Evolutionary conservation across 1,140 invertebrate genomes (phyloP), one percentile per base, ranked within the genome.

Genomic region (Ips nitidus): DNA sequence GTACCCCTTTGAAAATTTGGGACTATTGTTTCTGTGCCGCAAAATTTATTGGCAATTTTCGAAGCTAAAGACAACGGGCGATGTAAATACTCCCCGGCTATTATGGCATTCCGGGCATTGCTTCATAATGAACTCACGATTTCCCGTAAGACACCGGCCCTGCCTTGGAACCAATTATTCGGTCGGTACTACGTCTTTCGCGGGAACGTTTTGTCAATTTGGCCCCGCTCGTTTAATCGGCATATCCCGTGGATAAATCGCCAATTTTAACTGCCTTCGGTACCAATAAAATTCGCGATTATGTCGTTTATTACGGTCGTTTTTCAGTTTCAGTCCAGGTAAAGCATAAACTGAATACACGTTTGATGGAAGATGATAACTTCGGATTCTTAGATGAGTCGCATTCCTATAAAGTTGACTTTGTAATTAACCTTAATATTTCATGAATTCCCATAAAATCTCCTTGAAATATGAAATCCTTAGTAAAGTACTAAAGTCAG

Each of bases 111-210:
- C 41, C 22, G 22, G 41, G 5, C 58, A 60, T 60, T 60, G 41
- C 58, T 62, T 40, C 22, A 38, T 62, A 62, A 62, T 62, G 43
- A 62, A 62, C 43, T 50, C 60, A 62, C 60, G 60, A 62, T 62
- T 62, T 62, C 43, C 22, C 60, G 43, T 62, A 50, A 62, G 2
- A 59, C 38, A 59, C 40, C 7, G 7, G 57, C n/a, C 40, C 57
- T 8, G 8, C 3, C 40, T 22, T 22, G 41, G 41, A 22, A 43
- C 58, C 58, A 42, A 60, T 60, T 60, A 60, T 43, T 60, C 43
- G 6, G 45, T 50, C 6, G 45, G 45, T 50, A 8, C 45, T 50
- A 8, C 40, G 58, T 41, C 58, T 41, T 60, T 60, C 40, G n/a
- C 40, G 22, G 45, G 6, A 50, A 1, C 58, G 58, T 36, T 60